Evolutionary conservation across 2,113 vertebrate species (phyloP), one percentile per base, ranked within the genome.

Genomic region (Poeciliopsis retropinna): DNA sequence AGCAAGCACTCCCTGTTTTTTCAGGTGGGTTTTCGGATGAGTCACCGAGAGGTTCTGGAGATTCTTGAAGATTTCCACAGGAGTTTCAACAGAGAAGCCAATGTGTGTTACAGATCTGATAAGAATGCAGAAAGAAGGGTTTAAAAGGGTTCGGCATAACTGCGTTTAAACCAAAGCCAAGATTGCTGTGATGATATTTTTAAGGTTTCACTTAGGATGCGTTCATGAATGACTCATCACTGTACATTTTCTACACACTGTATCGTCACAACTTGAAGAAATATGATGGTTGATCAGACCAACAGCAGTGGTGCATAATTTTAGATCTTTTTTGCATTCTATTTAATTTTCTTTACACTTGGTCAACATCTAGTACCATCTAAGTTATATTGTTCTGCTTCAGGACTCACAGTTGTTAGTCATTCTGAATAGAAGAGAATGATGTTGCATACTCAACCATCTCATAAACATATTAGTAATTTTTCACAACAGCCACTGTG

Each of bases 11-110:
- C 31, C 4, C 10, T 86, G 76, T 88, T 88, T 76, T 83, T 73
- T 29, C 74, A 80, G 80, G 71, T 85, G 65, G 41, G 68, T 86
- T 70, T 82, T 80, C 14, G 19, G 74, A 83, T 79, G 86, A 89
- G 77, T 89, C 87, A 87, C 57, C 54, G 44, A 64, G 61, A 82
- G 31, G 63, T 78, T 88, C 75, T 64, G 44, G 72, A 74, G 75
- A 79, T 85, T 87, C 30, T 73, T 72, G 32, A 29, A 71, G 70
- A 84, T 84, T 76, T 79, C 67, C 67, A 44, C 67, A 84, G 68
- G 69, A 39, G 72, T 79, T 76, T 76, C 31, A 75, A 44, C 74
- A 72, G 51, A 76, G 67, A 81, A 64, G 79, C 81, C 70, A 79
- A 75, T 72, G 62, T 77, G 61, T 68, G 51, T 3, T 32, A 44